Base-by-base conservation (phyloP, 2,113 vertebrate species). In the Beaufortia kweichowensis region DNA sequence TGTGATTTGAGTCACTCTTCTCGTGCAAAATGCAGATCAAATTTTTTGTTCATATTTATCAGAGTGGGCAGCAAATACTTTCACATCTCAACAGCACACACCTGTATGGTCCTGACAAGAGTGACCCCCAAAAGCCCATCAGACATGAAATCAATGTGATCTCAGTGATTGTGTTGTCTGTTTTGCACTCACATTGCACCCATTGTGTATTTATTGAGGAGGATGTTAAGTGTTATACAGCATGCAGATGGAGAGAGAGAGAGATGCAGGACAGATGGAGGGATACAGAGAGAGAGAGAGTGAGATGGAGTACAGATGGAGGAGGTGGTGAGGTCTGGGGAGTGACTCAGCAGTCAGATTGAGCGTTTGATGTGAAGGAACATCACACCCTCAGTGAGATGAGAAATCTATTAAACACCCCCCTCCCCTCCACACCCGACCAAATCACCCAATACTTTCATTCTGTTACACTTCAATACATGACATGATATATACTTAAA, bases 301-400 rank as follows among this genome's bases (percentile, higher is more conserved):
- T 14, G 61, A 76, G 31, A 66, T 53, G 33, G 48, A 76, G 62
- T 10, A 53, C 61, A 76, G 29, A 66, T 55, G 74, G 43, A 56
- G 26, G 61, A 66, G 75, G 78, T 64, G 41, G 69, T 41, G 69
- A 39, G 35, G 64, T 73, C 67, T 41, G 6, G 55, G 77, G 70
- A 72, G 57, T 81, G 82, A 78, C 65, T 82, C 65, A 79, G 65
- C 66, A 57, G 59, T 70, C 63, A 81, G 57, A 78, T 69, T 57
- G 80, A 68, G 19, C 39, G 78, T 83, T 78, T 83, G 74, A 77
- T 67, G 72, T 77, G 78, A 71, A 63, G 77, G 81, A 81, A 83
- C 79, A 83, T 83, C 82, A 67, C 82, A 81, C 79, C 76, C 77
- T 81, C 76, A 65, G 23, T 48, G 62, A 75, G 78, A 77, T 70